Conservation (phyloP, 1,140 invertebrate genomes). For the Dendroctonus valens region DNA sequence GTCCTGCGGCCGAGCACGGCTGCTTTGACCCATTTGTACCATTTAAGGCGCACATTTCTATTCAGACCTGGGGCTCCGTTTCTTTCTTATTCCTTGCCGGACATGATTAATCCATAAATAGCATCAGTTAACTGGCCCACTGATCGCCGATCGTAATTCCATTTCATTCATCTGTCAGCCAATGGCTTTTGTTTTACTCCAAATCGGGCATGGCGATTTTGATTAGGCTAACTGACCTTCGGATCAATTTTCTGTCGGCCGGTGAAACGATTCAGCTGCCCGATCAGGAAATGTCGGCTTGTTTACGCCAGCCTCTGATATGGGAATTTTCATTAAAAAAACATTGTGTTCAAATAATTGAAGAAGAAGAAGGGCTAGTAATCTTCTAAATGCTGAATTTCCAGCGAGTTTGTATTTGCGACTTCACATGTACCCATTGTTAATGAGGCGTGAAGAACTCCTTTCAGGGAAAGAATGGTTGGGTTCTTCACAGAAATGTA, state of each 20-base stretch:
- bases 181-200: conserved; percentile 8
- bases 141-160: conserved; percentile 12
- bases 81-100: conserved; percentile 17
- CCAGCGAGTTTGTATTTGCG: too few relatives aligned
- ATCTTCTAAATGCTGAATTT: too few relatives aligned
- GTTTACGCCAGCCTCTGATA: too few relatives aligned
- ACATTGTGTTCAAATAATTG: too few relatives aligned
- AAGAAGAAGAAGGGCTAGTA: too few relatives aligned
- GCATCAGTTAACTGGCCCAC: conserved; percentile 11
- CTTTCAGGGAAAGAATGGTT: too few relatives aligned
- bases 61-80: conserved; percentile 9
- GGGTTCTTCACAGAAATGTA: too few relatives aligned
- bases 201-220: background rate
- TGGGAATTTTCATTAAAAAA: too few relatives aligned
- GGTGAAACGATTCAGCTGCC: background rate
- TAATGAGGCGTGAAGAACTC: too few relatives aligned
- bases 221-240: conserved; percentile 8
- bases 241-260: conserved; percentile 1
- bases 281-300: background rate
- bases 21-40: conserved; percentile 12
- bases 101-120: conserved; percentile 22
- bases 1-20: background rate
- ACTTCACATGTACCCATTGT: too few relatives aligned
- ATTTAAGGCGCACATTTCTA: conserved; percentile 19
- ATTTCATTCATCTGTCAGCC: conserved; percentile 18